Evolutionary conservation across 2,113 vertebrate species (phyloP), one percentile per base, ranked within the genome.

Genomic region (Nettapus auritus): DNA sequence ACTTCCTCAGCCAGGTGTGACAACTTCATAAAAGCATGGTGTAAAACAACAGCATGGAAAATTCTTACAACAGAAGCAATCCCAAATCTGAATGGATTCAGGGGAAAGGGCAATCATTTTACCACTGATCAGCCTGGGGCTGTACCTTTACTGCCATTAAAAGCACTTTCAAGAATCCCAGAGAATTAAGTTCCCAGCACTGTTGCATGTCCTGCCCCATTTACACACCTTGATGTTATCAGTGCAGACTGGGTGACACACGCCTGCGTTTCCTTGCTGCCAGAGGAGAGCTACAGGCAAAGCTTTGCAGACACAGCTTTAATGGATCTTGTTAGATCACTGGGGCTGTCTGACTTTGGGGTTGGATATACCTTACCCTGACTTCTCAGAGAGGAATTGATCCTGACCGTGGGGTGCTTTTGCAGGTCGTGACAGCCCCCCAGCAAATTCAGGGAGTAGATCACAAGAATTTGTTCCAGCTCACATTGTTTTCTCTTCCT

Each of bases 291-390:
- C 66, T 56, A 56, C 42, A 52, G 57, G 74, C 31, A 68, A 92
- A 87, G 40, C 11, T 88, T 62, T 67, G 80, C 44, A 93, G 75
- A 29, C 59, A 71, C 38, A 82, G 81, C 28, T 85, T 89, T 85
- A 93, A 91, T 73, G 55, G 70, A 76, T 86, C 82, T 89, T 36
- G 33, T 52, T 38, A 83, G 89, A 91, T 89, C 87, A 59, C 74
- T 42, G 63, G 78, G 93, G 84, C 36, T 11, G 44, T 40, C 60
- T 90, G 66, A 66, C 64, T 77, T 88, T 91, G 62, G 31, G 50
- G 82, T 85, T 89, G 19, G 86, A 82, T 66, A 33, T 33, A 73
- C 40, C 67, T 95, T 87, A 82, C 89, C 86, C 92, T 57, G 75
- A 62, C 86, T 42, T 57, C 53, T 50, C 75, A 91, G 67, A 1